Evolutionary conservation across 35 echinoderm and acorn worm species (phyloP), one percentile per base, ranked within the genome.

Genomic region (Eucidaris tribuloides): DNA sequence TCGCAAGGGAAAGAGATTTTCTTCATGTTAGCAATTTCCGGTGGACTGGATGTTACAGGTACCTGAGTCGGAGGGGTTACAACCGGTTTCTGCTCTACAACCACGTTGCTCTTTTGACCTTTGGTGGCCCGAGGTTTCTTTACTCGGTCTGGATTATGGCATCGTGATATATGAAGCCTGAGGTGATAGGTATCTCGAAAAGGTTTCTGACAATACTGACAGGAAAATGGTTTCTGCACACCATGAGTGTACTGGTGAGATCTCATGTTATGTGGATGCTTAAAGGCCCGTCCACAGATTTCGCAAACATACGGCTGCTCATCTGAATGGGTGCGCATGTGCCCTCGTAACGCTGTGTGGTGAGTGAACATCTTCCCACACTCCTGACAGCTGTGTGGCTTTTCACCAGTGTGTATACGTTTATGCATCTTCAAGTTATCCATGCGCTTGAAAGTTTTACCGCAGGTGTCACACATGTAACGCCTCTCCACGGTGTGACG

Each of bases 401-500:
- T 86, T 62, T 86, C 74, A 71, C 76, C 83, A 37, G 71, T 78
- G 34, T 93, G 91, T 18, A 62, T 71, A 7, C 78, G 68, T 35
- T 62, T 59, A 66, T 93, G 91, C 45, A 58, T 58, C n/a, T 4
- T 82, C 11, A 93, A 63, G 45, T 74, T 80, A 0, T 32, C 42
- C 9, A 61, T 74, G 15, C 61, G 50, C 28, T 70, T 59, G 72
- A 85, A 91, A 22, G 68, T 74, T 44, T 74, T 74, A 44, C 68
- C 68, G 24, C 68, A 74, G 33, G 43, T 44, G 25, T 74, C 68
- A 74, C 89, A 91, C 44, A 70, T 55, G 70, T 80, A 81, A 0
- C 83, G 89, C 40, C 79, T 80, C 41, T 90, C 88, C 0, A 82
- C 88, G 3, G 88, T 90, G 58, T 90, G 88, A 29, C 43, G 74